phyloP scores from a whole-genome alignment of 2,888 invertebrate species.

The Oligia latruncula region DNA sequence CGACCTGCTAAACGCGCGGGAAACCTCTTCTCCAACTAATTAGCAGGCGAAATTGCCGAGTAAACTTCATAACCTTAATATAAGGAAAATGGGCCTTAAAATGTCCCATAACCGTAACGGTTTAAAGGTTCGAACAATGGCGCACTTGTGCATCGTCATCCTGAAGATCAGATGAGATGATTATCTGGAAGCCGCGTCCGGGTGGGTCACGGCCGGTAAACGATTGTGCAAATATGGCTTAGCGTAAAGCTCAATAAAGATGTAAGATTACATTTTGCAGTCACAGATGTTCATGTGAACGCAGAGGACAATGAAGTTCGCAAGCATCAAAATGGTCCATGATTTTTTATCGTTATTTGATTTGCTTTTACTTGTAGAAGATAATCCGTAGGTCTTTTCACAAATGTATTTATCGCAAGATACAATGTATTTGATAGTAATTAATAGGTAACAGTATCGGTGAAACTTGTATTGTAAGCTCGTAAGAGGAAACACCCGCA shows the following conservation, averaged over 20 bases:
- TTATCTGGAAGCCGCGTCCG: constrained; percentile 72
- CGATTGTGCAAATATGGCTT: constrained; percentile 73
- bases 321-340: constrained; percentile 34
- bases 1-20: constrained; percentile 45
- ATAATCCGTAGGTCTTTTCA: not conserved
- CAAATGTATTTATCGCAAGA: constrained; percentile 5
- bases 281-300: constrained; percentile 65
- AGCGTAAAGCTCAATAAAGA: constrained; percentile 68
- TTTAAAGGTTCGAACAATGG: constrained; percentile 66
- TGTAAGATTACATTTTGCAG: constrained; percentile 67
- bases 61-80: constrained; percentile 57
- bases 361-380: constrained; percentile 15
- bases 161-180: constrained; percentile 76
- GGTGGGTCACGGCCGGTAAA: constrained; percentile 76
- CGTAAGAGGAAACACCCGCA: constrained; percentile 51
- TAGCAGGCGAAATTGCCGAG: constrained; percentile 62
- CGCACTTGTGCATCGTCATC: constrained; percentile 75
- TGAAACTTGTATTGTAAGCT: constrained; percentile 48
- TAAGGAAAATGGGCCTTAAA: constrained; percentile 61
- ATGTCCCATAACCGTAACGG: constrained; percentile 64
- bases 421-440: constrained; percentile 27
- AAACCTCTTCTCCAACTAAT: constrained; percentile 64
- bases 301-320: constrained; percentile 34
- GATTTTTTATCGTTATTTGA: constrained; percentile 23
- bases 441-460: constrained; percentile 48